Conservation (phyloP, 2,113 vertebrate species). For the Capreolus pygargus region DNA sequence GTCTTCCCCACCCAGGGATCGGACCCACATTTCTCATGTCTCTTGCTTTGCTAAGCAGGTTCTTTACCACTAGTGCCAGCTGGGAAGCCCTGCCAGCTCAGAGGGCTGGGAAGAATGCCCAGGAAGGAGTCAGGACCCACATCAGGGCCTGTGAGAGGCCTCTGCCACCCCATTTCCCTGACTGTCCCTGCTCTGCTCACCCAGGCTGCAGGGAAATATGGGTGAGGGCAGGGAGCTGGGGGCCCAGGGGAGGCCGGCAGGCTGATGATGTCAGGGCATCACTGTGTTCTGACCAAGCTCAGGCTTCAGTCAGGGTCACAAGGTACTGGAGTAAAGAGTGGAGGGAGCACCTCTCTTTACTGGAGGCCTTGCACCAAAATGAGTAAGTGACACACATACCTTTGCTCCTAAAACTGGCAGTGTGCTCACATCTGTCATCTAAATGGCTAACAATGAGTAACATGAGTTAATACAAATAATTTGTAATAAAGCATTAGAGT, state of each 20-base stretch:
- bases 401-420: not conserved
- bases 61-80: not conserved
- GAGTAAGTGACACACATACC: accelerated
- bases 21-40: not conserved
- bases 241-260: accelerated
- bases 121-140: too few relatives aligned
- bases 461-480: not conserved
- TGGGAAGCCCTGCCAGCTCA: not conserved
- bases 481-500: accelerated
- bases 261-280: not conserved
- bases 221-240: not conserved
- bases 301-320: too few relatives aligned
- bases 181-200: not conserved
- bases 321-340: accelerated
- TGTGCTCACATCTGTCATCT: not conserved
- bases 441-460: too few relatives aligned
- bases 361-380: accelerated
- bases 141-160: not conserved
- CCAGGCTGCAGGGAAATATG: not conserved
- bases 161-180: not conserved
- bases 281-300: accelerated
- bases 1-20: not conserved
- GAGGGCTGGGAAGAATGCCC: not conserved
- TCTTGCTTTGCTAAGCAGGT: not conserved
- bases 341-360: not conserved